A percentile compares a stretch with the other conserved stretches of the same genome.
phyloP scores from a whole-genome alignment of 2,888 invertebrate species.

The Scelioninae gen. 2 region DNA sequence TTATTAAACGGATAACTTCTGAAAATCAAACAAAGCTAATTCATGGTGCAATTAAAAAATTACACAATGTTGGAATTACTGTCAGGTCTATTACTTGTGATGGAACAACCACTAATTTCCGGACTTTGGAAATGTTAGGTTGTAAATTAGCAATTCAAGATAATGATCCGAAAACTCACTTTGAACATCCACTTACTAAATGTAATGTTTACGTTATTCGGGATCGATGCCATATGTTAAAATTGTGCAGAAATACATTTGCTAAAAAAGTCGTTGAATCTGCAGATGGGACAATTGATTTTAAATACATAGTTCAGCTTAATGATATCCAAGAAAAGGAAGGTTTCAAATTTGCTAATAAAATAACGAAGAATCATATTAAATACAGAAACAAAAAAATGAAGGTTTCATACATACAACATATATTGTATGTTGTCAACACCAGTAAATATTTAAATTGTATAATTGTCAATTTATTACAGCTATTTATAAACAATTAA shows the following conservation, averaged over 20 bases:
- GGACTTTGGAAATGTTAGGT: constrained; percentile 7
- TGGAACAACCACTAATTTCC: constrained; percentile 7
- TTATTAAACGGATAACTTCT: constrained; percentile 4
- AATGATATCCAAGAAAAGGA: constrained; percentile 19
- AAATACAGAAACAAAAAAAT: constrained; percentile 19
- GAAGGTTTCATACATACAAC: constrained; percentile 26
- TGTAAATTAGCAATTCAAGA: constrained; percentile 1
- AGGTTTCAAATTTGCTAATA: constrained; percentile 26
- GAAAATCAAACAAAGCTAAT: constrained; percentile 2
- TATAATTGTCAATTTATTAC: too few species aligned
- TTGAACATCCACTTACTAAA: neutral
- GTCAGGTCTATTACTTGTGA: constrained; percentile 14
- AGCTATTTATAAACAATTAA: too few species aligned
- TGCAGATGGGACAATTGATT: neutral
- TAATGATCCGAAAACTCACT: constrained; percentile 1
- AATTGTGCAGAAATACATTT: constrained; percentile 20
- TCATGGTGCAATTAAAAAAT: neutral
- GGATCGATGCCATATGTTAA: constrained; percentile 20
- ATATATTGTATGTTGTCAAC: too few species aligned
- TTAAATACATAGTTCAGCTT: neutral
- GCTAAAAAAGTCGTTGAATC: neutral
- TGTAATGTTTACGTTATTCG: neutral
- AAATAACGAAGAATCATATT: constrained; percentile 8
- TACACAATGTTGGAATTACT: too few species aligned
- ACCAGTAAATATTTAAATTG: too few species aligned